Evolutionary conservation across 2,888 invertebrate species (phyloP).

Genomic region (Campoplex capitator): DNA sequence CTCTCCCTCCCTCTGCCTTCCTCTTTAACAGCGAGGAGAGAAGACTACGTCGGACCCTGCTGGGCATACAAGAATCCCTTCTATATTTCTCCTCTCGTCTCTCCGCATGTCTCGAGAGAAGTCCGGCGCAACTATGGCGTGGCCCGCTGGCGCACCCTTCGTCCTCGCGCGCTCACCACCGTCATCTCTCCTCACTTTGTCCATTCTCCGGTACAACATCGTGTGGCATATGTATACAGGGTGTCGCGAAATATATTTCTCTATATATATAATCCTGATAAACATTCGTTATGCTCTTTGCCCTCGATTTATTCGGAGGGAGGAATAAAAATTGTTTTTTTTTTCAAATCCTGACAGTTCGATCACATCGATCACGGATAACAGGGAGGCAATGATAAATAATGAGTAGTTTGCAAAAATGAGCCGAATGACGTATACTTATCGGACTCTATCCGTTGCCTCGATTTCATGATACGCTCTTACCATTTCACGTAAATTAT

Average conservation of each 20-base stretch:
- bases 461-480: neutral
- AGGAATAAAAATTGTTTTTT: neutral
- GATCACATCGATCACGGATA: neutral
- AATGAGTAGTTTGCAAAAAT: neutral
- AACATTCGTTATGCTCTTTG: neutral
- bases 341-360: neutral
- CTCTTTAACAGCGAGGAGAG: conserved; percentile 34
- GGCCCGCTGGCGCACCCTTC: conserved; percentile 61
- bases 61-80: conserved; percentile 59
- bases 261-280: conserved; percentile 20
- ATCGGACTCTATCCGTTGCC: neutral
- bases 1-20: conserved; percentile 72
- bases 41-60: conserved; percentile 54
- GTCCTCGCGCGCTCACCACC: conserved; percentile 46
- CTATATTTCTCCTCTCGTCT: conserved; percentile 13
- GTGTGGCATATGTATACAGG: conserved; percentile 58
- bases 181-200: conserved; percentile 39
- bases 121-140: conserved; percentile 25
- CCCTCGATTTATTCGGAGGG: neutral
- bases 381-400: neutral
- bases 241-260: conserved; percentile 70
- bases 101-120: neutral
- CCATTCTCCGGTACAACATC: conserved; percentile 43
- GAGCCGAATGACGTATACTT: neutral
- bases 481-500: neutral